Evolutionary conservation across 2,797 vertebrate genomes (phyloP).

Genomic region (Microctenopoma stevenorrisi): DNA sequence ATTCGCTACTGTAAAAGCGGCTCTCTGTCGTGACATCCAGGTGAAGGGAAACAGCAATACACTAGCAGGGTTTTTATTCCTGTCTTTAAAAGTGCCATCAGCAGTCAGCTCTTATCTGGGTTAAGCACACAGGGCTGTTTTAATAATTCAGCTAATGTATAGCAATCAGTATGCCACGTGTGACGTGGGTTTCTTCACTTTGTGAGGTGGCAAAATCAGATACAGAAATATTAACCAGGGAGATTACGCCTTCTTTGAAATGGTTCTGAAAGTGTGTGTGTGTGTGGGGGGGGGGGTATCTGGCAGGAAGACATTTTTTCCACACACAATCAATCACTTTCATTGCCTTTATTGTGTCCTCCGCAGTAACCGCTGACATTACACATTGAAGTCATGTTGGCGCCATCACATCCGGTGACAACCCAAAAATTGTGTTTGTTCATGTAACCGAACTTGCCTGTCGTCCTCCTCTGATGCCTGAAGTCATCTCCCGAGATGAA

Average conservation of each 20-base stretch:
- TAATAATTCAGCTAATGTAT: constrained; percentile 53
- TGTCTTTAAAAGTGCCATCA: constrained; percentile 55
- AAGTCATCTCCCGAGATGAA: constrained; percentile 55
- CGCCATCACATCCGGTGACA: constrained; percentile 59
- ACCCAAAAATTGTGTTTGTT: constrained; percentile 43
- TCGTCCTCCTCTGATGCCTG: constrained; percentile 32
- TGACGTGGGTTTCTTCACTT: constrained; percentile 23
- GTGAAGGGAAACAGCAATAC: constrained; percentile 59
- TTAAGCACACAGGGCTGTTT: constrained; percentile 36
- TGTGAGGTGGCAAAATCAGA: constrained; percentile 36
- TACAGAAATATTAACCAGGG: constrained; percentile 36
- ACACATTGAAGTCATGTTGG: constrained; percentile 54
- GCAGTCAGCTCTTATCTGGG: constrained; percentile 45
- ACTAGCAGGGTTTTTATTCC: constrained; percentile 49
- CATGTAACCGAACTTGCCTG: constrained; percentile 61
- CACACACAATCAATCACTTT: constrained; percentile 60
- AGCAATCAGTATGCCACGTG: constrained; percentile 9
- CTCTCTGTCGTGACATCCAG: constrained; percentile 55
- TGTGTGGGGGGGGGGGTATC: constrained; percentile 22
- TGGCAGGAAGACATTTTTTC: constrained; percentile 33
- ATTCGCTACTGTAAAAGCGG: constrained; percentile 70
- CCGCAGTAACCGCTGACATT: constrained; percentile 38
- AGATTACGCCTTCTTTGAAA: constrained; percentile 48
- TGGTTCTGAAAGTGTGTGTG: constrained; percentile 26
- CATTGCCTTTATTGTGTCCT: constrained; percentile 44